phyloP scores from a whole-genome alignment of 2,888 invertebrate species.

The Galerucella pusilla region DNA sequence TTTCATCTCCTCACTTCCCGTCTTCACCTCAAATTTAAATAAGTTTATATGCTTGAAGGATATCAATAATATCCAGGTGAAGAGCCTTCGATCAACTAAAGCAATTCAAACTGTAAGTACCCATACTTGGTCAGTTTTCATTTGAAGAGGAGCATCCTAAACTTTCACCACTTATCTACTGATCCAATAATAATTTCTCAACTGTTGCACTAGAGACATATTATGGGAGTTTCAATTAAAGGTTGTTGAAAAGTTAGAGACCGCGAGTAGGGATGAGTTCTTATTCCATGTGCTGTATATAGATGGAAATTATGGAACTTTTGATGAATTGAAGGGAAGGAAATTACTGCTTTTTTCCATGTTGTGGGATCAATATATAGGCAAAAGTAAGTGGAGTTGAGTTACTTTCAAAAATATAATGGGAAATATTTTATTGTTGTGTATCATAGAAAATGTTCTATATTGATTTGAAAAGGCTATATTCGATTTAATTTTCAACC shows the following conservation, averaged over 20 bases:
- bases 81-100: background rate
- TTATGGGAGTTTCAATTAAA: slow-evolving; percentile 55
- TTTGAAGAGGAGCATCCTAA: slow-evolving; percentile 9
- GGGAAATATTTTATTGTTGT: no score
- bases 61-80: background rate
- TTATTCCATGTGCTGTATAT: slow-evolving; percentile 51
- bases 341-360: slow-evolving; percentile 58
- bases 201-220: slow-evolving; percentile 52
- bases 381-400: background rate
- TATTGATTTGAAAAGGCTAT: no score
- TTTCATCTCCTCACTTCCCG: background rate
- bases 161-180: slow-evolving; percentile 32
- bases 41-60: background rate
- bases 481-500: no score
- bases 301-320: slow-evolving; percentile 62
- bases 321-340: slow-evolving; percentile 51
- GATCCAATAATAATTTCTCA: slow-evolving; percentile 39
- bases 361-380: slow-evolving; percentile 54
- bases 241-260: slow-evolving; percentile 48
- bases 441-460: no score
- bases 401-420: no score
- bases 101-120: background rate
- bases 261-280: slow-evolving; percentile 45
- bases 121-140: background rate
- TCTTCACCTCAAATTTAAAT: background rate